Conservation (phyloP, 1,140 invertebrate species). For the Caenorhabditis brenneri region DNA sequence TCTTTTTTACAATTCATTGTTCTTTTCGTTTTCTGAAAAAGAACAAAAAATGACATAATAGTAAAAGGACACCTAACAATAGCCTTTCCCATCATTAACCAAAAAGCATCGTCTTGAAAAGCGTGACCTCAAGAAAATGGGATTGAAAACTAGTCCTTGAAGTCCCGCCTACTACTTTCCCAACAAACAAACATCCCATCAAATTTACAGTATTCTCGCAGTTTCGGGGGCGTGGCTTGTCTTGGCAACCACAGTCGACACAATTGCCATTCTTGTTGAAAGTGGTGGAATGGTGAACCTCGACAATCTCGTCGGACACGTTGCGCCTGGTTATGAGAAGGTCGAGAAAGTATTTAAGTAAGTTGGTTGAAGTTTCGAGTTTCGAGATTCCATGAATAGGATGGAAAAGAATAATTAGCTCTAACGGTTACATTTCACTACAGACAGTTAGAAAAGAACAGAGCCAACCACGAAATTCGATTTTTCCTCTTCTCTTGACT, state of each 20-base stretch:
- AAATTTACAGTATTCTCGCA: slow-evolving; percentile 40
- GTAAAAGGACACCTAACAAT: not conserved
- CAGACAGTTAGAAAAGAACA: too few relatives aligned
- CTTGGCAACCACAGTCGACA: not conserved
- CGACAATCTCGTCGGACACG: slow-evolving; percentile 49
- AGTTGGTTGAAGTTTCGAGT: not conserved
- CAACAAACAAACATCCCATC: not conserved
- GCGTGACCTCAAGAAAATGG: not conserved
- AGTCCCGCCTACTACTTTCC: not conserved
- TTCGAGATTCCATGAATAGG: too few relatives aligned
- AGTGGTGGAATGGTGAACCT: slow-evolving; percentile 48
- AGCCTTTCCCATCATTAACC: not conserved
- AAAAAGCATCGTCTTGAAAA: not conserved
- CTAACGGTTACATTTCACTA: too few relatives aligned
- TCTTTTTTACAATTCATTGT: not conserved
- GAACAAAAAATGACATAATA: not conserved
- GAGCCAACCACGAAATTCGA: too few relatives aligned
- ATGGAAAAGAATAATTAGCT: too few relatives aligned
- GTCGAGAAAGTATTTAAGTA: slow-evolving; percentile 65
- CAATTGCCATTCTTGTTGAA: not conserved
- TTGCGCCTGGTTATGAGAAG: slow-evolving; percentile 59
- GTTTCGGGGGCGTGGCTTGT: slow-evolving; percentile 20
- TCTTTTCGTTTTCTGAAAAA: not conserved
- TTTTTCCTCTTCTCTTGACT: too few relatives aligned
- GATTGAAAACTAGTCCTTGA: not conserved